Conservation (phyloP, 2,797 vertebrate genomes). For the Xyrichtys novacula region DNA sequence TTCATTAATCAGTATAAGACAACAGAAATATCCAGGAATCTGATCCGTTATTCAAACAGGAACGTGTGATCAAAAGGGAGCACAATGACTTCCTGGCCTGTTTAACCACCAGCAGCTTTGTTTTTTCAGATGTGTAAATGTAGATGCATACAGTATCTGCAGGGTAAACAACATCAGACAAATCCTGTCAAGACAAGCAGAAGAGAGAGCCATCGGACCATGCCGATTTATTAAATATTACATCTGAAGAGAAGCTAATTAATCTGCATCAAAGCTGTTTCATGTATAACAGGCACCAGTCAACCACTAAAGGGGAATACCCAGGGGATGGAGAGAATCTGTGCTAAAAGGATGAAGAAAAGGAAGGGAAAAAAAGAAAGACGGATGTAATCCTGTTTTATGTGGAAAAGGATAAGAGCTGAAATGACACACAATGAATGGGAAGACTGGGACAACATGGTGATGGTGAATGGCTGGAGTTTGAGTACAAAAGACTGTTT, state of each 20-base stretch:
- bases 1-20: constrained; percentile 66
- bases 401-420: not conserved
- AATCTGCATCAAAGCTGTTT: constrained; percentile 66
- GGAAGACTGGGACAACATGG: not conserved
- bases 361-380: constrained; percentile 15
- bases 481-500: no score
- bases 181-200: constrained; percentile 62
- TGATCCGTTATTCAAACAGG: constrained; percentile 62
- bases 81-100: constrained; percentile 29
- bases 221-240: constrained; percentile 77
- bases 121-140: constrained; percentile 60
- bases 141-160: constrained; percentile 56
- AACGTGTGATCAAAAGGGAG: constrained; percentile 67
- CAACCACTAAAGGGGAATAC: constrained; percentile 56
- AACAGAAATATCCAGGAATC: constrained; percentile 56
- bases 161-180: constrained; percentile 75
- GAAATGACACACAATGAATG: not conserved
- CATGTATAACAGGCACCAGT: constrained; percentile 62
- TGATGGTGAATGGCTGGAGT: no score
- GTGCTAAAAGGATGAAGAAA: constrained; percentile 16
- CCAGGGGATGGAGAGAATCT: constrained; percentile 25
- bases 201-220: constrained; percentile 61
- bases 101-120: constrained; percentile 51
- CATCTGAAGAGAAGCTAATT: constrained; percentile 82
- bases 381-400: constrained; percentile 7